A percentile compares a stretch with the other conserved stretches of the same genome.
Evolutionary conservation across 2,888 invertebrate genomes (phyloP).

Genomic region (Blastobasis adustella): DNA sequence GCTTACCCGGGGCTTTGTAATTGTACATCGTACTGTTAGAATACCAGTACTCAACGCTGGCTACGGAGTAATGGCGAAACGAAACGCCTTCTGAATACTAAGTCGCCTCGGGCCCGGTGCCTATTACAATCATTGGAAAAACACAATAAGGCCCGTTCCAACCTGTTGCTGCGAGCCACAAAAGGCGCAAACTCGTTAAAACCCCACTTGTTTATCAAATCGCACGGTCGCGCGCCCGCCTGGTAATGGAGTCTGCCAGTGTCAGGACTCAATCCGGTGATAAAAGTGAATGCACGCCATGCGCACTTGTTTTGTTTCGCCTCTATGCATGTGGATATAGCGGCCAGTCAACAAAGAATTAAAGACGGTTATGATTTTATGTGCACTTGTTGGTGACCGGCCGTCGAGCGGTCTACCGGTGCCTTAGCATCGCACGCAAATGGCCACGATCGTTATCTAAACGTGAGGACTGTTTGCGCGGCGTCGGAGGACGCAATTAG

Average conservation of each 20-base stretch:
- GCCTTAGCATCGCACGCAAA: slow-evolving; percentile 31
- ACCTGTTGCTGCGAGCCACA: slow-evolving; percentile 9
- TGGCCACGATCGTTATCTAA: slow-evolving; percentile 48
- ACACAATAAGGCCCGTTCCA: slow-evolving; percentile 11
- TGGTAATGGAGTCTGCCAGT: too few relatives aligned
- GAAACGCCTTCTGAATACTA: slow-evolving; percentile 3
- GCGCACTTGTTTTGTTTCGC: too few relatives aligned
- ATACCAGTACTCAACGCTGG: not conserved
- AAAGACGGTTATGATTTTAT: too few relatives aligned
- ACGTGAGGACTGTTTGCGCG: slow-evolving; percentile 41
- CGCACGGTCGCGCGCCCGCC: not conserved
- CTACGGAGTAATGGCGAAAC: slow-evolving; percentile 1
- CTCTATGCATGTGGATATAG: too few relatives aligned
- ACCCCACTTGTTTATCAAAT: slow-evolving; percentile 19
- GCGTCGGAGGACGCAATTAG: slow-evolving; percentile 44
- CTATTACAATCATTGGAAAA: slow-evolving; percentile 10
- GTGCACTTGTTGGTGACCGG: not conserved
- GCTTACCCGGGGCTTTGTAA: not conserved
- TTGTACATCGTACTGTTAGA: not conserved
- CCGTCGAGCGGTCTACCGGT: slow-evolving; percentile 12
- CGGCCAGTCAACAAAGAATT: too few relatives aligned
- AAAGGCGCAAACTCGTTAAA: slow-evolving; percentile 21
- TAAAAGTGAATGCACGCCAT: too few relatives aligned
- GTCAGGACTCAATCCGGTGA: too few relatives aligned
- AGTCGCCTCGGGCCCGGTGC: not conserved